Evolutionary conservation across 1,140 invertebrate genomes (phyloP).

Genomic region (Brachionus rubens): DNA sequence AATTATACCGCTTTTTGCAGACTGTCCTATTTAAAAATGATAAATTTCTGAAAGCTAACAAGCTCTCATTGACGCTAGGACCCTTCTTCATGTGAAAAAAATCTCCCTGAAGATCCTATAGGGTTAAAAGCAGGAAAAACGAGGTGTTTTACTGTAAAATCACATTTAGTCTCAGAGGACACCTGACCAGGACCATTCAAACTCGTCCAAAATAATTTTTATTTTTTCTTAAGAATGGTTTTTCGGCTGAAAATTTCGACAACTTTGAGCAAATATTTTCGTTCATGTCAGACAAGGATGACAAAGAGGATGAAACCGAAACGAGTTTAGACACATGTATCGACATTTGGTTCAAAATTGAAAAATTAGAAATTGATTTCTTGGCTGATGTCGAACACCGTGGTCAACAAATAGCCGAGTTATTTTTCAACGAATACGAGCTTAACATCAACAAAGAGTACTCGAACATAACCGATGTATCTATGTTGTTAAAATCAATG

Average conservation of each 20-base stretch:
- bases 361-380: constrained; percentile 22
- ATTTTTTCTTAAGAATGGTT: no score
- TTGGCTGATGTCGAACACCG: background rate
- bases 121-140: no score
- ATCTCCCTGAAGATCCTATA: no score
- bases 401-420: constrained; percentile 53
- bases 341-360: constrained; percentile 17
- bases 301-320: background rate
- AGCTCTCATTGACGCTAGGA: no score
- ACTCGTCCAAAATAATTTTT: no score
- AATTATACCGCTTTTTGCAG: no score
- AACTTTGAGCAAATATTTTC: background rate
- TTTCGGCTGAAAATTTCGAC: background rate
- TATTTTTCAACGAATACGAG: constrained; percentile 67
- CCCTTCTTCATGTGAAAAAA: no score
- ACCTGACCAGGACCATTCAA: no score
- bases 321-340: background rate
- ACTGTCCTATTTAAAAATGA: no score
- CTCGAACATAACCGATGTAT: background rate
- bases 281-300: background rate
- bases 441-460: background rate
- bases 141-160: no score
- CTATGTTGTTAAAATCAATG: constrained; percentile 11
- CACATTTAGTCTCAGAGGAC: no score
- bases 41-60: no score